Evolutionary conservation across 37 sponge, comb jelly and placozoan species (phyloP).

Genomic region (Spongilla lacustris): DNA sequence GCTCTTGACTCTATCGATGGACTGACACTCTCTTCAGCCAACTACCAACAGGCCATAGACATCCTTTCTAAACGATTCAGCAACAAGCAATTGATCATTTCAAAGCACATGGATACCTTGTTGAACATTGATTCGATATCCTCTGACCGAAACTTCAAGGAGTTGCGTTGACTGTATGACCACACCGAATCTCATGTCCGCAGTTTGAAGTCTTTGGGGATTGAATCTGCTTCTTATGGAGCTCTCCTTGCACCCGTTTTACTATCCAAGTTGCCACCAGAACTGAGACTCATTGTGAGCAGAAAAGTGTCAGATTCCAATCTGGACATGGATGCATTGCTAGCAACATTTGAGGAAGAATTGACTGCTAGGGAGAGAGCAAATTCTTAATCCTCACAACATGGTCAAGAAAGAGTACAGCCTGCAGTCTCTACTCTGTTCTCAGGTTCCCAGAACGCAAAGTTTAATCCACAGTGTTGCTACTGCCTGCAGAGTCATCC

Average conservation of each 20-base stretch:
- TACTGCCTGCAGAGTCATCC: constrained; percentile 12
- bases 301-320: background rate
- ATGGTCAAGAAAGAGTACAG: background rate
- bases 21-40: constrained; percentile 1
- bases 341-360: constrained; percentile 20
- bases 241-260: background rate
- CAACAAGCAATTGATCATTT: constrained; percentile 12
- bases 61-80: constrained; percentile 19
- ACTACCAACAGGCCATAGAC: constrained; percentile 10
- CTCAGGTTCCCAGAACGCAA: background rate
- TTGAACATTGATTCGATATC: background rate
- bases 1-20: constrained; percentile 4
- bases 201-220: constrained; percentile 13
- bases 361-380: constrained; percentile 13
- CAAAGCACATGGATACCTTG: constrained; percentile 19
- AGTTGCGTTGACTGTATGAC: constrained; percentile 16
- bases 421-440: background rate
- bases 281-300: constrained; percentile 29
- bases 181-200: constrained; percentile 7
- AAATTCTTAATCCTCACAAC: background rate
- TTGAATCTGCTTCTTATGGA: constrained; percentile 23
- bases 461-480: background rate
- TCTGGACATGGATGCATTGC: constrained; percentile 3
- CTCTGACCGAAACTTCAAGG: background rate
- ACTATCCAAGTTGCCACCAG: constrained; percentile 2